Evolutionary conservation across 2,113 vertebrate species (phyloP).

Genomic region (Aspiorhynchus laticeps): DNA sequence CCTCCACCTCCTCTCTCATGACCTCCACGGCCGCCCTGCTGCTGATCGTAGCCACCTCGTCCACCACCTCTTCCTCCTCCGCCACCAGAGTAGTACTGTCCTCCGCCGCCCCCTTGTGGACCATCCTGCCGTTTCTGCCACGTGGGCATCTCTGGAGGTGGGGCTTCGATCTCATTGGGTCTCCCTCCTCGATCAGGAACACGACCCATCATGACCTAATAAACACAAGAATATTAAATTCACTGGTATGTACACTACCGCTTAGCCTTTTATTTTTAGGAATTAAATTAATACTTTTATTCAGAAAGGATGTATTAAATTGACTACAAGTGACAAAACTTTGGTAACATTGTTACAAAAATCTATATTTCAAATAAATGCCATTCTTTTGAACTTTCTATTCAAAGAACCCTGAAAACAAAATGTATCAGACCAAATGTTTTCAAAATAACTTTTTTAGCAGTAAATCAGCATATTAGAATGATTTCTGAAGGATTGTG

Average conservation of each 20-base stretch:
- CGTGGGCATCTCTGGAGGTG: slow-evolving; percentile 96
- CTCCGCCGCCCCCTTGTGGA: slow-evolving; percentile 79
- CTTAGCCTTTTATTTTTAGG: background rate
- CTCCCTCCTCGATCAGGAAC: slow-evolving; percentile 96
- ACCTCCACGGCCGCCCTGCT: slow-evolving; percentile 77
- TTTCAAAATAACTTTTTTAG: background rate
- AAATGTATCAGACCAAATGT: no score
- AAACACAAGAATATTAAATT: background rate
- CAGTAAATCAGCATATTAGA: background rate
- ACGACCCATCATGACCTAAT: slow-evolving; percentile 93
- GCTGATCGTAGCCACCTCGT: slow-evolving; percentile 81
- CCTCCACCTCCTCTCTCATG: slow-evolving; percentile 36
- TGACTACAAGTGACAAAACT: no score
- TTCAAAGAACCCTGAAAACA: no score
- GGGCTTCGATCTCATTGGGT: slow-evolving; percentile 95
- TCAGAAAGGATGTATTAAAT: background rate
- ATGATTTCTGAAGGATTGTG: background rate
- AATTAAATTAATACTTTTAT: background rate
- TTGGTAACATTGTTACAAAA: no score
- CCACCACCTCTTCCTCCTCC: slow-evolving; percentile 77
- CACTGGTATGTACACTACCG: background rate
- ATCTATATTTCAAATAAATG: no score
- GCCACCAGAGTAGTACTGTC: slow-evolving; percentile 78
- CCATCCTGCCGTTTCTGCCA: slow-evolving; percentile 98
- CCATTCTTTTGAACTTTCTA: no score